Evolutionary conservation across 2,888 invertebrate species (phyloP).

Genomic region (Acronicta psi): DNA sequence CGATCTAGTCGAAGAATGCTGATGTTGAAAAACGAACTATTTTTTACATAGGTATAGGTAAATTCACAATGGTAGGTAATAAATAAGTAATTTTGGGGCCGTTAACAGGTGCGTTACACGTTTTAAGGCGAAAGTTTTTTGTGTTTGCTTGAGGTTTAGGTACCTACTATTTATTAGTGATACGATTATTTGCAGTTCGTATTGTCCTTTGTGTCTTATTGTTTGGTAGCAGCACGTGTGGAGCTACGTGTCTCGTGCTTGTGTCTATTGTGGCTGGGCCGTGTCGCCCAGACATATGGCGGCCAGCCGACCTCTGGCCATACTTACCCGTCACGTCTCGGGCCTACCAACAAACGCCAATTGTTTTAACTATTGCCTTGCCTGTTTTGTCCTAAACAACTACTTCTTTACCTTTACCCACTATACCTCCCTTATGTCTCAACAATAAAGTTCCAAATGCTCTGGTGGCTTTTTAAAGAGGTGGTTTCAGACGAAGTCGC

Average conservation of each 20-base stretch:
- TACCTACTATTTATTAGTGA: background rate
- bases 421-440: conserved; percentile 20
- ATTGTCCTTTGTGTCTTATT: conserved; percentile 2
- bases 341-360: conserved; percentile 71
- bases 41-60: too few relatives aligned
- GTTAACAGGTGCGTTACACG: too few relatives aligned
- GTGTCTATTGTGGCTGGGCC: conserved; percentile 25
- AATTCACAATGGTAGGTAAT: too few relatives aligned
- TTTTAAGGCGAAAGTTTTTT: too few relatives aligned
- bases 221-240: conserved; percentile 33
- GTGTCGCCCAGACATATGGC: conserved; percentile 61
- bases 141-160: too few relatives aligned
- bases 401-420: conserved; percentile 43
- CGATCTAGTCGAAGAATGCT: background rate
- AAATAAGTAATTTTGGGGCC: too few relatives aligned
- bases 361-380: conserved; percentile 67
- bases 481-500: conserved; percentile 58
- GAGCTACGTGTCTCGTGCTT: conserved; percentile 20
- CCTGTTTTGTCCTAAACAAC: conserved; percentile 64
- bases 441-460: conserved; percentile 43
- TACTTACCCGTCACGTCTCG: conserved; percentile 60
- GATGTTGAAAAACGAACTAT: too few relatives aligned
- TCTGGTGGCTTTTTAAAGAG: conserved; percentile 22
- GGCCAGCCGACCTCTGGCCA: conserved; percentile 61
- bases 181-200: background rate